Evolutionary conservation across 2,797 vertebrate species (phyloP).

Genomic region (Hipposideros larvatus): DNA sequence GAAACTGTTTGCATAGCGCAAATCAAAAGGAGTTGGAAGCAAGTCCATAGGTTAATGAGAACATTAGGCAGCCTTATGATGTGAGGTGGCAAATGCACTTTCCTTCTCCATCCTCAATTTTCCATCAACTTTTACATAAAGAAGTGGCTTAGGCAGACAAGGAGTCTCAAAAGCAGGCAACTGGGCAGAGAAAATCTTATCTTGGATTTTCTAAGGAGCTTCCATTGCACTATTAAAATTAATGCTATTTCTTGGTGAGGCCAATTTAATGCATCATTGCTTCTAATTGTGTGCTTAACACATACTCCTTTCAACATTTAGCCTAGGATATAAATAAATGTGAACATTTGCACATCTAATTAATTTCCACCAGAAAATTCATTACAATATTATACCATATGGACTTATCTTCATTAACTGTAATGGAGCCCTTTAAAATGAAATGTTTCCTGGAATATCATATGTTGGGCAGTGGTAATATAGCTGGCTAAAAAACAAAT

Average conservation of each 20-base stretch:
- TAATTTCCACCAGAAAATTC: slow-evolving; percentile 80
- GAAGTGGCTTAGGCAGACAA: slow-evolving; percentile 12
- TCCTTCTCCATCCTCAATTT: slow-evolving; percentile 46
- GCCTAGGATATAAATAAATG: slow-evolving; percentile 82
- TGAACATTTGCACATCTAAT: slow-evolving; percentile 82
- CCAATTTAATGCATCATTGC: slow-evolving; percentile 83
- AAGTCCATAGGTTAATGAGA: slow-evolving; percentile 70
- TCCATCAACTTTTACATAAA: slow-evolving; percentile 57
- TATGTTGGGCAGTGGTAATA: slow-evolving; percentile 12
- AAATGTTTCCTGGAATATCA: slow-evolving; percentile 68
- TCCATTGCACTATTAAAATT: slow-evolving; percentile 75
- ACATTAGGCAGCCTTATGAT: slow-evolving; percentile 18
- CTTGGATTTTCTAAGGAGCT: slow-evolving; percentile 72
- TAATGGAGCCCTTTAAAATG: slow-evolving; percentile 67
- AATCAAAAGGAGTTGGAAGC: slow-evolving; percentile 64
- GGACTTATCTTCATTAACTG: slow-evolving; percentile 79
- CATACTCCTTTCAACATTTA: slow-evolving; percentile 78
- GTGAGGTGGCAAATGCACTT: slow-evolving; percentile 43
- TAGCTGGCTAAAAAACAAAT: not conserved
- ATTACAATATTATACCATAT: slow-evolving; percentile 74
- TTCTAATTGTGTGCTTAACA: slow-evolving; percentile 81
- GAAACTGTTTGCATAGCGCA: slow-evolving; percentile 26
- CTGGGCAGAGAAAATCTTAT: slow-evolving; percentile 63
- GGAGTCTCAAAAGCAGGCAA: slow-evolving; percentile 32
- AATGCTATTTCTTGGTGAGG: slow-evolving; percentile 75